phyloP scores from a whole-genome alignment of 2,797 vertebrate genomes.

The Buphagus erythrorhynchus region DNA sequence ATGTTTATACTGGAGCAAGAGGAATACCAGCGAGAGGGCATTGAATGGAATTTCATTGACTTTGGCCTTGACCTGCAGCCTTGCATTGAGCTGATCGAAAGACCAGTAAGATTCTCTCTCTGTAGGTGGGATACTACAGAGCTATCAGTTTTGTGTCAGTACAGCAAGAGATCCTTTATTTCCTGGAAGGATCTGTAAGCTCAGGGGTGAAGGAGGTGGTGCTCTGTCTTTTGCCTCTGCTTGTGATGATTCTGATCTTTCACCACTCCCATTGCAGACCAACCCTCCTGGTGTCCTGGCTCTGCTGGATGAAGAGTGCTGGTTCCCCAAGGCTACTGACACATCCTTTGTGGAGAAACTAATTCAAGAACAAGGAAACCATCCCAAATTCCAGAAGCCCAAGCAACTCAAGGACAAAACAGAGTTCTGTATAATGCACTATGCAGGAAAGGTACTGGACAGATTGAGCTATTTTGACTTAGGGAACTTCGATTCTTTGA shows the following conservation, averaged over 20 bases:
- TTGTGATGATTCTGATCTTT: background rate
- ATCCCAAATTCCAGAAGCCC: constrained; percentile 92
- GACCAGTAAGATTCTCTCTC: constrained; percentile 66
- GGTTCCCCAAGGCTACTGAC: constrained; percentile 98
- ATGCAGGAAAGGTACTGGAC: constrained; percentile 88
- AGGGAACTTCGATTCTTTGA: background rate
- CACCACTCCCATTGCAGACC: constrained; percentile 78
- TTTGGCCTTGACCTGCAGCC: constrained; percentile 81
- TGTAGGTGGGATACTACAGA: background rate
- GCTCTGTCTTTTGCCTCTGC: background rate
- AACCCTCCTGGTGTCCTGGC: constrained; percentile 95
- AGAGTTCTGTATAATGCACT: constrained; percentile 92
- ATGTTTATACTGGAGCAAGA: constrained; percentile 96
- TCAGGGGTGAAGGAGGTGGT: background rate
- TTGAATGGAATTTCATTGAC: constrained; percentile 97
- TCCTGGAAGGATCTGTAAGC: background rate
- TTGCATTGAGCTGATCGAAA: constrained; percentile 78
- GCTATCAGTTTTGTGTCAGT: background rate
- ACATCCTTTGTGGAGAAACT: constrained; percentile 96
- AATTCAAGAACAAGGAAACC: constrained; percentile 88
- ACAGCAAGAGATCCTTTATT: background rate
- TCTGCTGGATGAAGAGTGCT: constrained; percentile 96
- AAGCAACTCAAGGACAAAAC: constrained; percentile 97
- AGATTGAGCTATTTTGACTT: background rate
- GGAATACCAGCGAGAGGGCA: constrained; percentile 92